These are phyloP conservation scores for Turritopsis dohrnii DNA, from an alignment of 30 jellyfish, hydroid and myxozoan genomes.

Conservation along the genomic window DNA sequence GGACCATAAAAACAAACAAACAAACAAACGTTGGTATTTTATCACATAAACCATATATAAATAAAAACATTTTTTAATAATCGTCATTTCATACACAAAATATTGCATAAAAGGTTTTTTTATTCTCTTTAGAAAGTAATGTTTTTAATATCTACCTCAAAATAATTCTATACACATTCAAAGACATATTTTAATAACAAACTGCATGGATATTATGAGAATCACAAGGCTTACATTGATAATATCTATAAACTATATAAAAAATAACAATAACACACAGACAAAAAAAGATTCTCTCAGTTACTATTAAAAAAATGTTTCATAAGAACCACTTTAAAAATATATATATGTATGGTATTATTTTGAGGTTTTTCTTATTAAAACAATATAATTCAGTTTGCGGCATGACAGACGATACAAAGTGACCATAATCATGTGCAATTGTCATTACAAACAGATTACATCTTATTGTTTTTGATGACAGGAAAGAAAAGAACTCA, in stretches of 20 bases:
- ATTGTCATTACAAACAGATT: not conserved
- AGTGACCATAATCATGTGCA: not conserved
- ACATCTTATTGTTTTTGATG: not conserved
- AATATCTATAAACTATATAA: not conserved
- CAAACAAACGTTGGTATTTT: not conserved
- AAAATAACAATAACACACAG: not conserved
- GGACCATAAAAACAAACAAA: not conserved
- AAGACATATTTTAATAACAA: not conserved
- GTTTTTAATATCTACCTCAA: not conserved
- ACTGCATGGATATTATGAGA: not conserved
- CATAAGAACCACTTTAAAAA: not conserved
- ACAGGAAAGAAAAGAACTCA: not conserved
- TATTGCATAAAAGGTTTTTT: not conserved
- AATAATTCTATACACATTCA: not conserved
- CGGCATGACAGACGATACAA: not conserved
- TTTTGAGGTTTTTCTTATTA: not conserved
- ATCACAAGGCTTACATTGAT: not conserved
- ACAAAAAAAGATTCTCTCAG: not conserved
- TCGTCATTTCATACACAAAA: not conserved
- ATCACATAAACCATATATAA: not conserved
- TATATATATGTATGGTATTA: no score
- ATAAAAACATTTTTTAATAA: not conserved
- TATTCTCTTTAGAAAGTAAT: not conserved
- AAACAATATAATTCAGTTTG: not conserved
- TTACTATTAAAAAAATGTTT: not conserved